A percentile compares a stretch with the other conserved stretches of the same genome.
Conservation (phyloP, 2,113 vertebrate species). For the Eulemur macaco region DNA sequence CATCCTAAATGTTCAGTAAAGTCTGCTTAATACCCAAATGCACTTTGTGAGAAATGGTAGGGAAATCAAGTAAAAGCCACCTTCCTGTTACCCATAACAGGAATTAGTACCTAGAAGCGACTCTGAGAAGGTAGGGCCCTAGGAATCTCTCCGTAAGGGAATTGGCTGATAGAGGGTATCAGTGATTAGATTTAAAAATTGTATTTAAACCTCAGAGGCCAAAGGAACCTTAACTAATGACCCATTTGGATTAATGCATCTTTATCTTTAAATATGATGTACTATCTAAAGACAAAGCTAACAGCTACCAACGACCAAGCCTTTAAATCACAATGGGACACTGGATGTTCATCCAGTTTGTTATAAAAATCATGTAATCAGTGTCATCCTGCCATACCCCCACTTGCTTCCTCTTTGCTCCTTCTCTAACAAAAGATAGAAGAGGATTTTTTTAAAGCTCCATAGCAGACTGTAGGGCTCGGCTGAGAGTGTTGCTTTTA, state of each 20-base stretch:
- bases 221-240: neutral
- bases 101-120: neutral
- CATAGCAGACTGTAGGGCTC: neutral
- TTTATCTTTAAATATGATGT: neutral
- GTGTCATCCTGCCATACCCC: neutral
- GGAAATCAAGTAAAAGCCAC: neutral
- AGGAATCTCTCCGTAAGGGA: neutral
- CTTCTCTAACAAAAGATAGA: neutral
- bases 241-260: neutral
- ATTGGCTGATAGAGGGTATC: neutral
- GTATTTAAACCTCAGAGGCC: neutral
- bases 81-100: neutral
- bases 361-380: neutral
- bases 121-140: neutral
- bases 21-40: neutral
- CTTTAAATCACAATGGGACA: neutral
- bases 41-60: neutral
- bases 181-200: neutral
- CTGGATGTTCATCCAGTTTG: neutral
- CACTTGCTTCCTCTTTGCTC: neutral
- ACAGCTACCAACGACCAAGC: neutral
- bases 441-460: neutral
- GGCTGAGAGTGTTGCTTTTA: neutral
- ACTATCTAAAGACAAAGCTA: neutral
- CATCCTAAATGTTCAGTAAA: neutral